Evolutionary conservation across 2,888 invertebrate genomes (phyloP).

Genomic region (Cosmia pyralina): DNA sequence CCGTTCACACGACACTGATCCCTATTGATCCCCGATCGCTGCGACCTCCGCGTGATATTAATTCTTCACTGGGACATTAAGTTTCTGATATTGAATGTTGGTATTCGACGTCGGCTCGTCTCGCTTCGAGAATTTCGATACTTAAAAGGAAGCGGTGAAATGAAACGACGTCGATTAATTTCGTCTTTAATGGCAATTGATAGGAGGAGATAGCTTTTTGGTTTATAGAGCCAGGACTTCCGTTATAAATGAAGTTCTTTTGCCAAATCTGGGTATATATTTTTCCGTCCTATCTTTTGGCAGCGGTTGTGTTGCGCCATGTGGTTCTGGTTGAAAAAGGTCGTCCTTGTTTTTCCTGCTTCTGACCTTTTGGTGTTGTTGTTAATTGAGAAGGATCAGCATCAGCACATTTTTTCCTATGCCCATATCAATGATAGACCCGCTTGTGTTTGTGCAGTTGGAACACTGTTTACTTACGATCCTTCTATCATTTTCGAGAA

Average conservation of each 20-base stretch:
- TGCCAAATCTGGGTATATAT: constrained; percentile 10
- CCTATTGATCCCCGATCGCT: constrained; percentile 61
- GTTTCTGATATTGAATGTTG: constrained; percentile 61
- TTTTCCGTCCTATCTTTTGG: constrained; percentile 19
- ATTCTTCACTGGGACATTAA: constrained; percentile 63
- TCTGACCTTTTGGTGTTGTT: not conserved
- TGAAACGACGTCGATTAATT: constrained; percentile 20
- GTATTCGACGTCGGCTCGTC: constrained; percentile 53
- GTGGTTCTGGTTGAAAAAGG: constrained; percentile 7
- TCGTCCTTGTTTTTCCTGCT: constrained; percentile 14
- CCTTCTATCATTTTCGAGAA: not conserved
- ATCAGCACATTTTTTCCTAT: not conserved
- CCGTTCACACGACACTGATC: constrained; percentile 57
- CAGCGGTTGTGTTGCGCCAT: not conserved
- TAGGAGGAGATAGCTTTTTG: constrained; percentile 13
- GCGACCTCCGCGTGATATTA: constrained; percentile 56
- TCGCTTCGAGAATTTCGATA: constrained; percentile 44
- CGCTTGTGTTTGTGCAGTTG: not conserved
- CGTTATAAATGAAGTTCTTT: constrained; percentile 18
- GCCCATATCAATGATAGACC: constrained; percentile 6
- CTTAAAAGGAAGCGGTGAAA: constrained; percentile 36
- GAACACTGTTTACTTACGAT: not conserved
- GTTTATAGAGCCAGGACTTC: not conserved
- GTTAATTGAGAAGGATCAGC: constrained; percentile 24
- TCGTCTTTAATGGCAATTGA: constrained; percentile 37